Percentiles rank a stretch among this genome's conserved stretches.
Conservation (phyloP, 2,888 invertebrate species). For the Druceiella hillmani region DNA sequence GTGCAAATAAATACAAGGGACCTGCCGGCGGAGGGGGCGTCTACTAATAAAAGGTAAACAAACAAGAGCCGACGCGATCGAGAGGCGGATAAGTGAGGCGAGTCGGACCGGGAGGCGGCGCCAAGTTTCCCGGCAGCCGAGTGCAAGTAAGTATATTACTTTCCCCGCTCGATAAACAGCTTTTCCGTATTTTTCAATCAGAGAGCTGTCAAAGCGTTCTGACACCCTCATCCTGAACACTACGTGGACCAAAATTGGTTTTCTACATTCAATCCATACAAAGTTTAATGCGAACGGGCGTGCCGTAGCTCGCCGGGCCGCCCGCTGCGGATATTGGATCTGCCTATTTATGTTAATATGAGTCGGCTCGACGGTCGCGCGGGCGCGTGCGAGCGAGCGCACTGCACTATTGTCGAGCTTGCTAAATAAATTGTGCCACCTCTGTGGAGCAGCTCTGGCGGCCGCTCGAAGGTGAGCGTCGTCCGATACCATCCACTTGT, state of each 20-base stretch:
- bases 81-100: slow-evolving; percentile 24
- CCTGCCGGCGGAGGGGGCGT: no score
- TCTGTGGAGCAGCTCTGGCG: no score
- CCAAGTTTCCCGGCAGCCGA: no score
- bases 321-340: slow-evolving; percentile 46
- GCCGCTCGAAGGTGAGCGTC: no score
- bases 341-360: slow-evolving; percentile 55
- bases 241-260: slow-evolving; percentile 55
- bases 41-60: no score
- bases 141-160: no score
- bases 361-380: no score
- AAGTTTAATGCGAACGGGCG: slow-evolving; percentile 52
- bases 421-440: no score
- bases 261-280: slow-evolving; percentile 56
- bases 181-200: slow-evolving; percentile 60
- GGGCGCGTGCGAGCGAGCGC: no score
- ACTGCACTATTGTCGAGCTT: no score
- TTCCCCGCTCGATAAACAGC: slow-evolving; percentile 50
- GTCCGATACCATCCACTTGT: no score
- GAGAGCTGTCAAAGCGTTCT: slow-evolving; percentile 58
- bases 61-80: slow-evolving; percentile 7
- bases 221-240: slow-evolving; percentile 56
- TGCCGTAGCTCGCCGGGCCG: slow-evolving; percentile 34
- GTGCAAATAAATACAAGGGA: no score
- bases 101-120: slow-evolving; percentile 27